Evolutionary conservation across 2,113 vertebrate genomes (phyloP).

Genomic region (Daphoenositta chrysoptera): DNA sequence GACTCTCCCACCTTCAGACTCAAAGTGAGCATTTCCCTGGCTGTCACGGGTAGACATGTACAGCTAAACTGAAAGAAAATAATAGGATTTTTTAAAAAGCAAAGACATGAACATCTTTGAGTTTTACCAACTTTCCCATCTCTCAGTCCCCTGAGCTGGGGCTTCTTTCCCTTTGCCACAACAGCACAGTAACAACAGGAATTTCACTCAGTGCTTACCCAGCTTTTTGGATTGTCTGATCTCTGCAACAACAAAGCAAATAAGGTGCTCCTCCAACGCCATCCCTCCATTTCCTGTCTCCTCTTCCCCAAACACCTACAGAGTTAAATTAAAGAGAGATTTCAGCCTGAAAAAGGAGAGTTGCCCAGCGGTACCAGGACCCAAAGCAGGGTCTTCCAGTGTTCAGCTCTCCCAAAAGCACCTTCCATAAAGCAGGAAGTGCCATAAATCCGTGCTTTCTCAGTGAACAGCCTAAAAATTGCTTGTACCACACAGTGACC

Average conservation of each 20-base stretch:
- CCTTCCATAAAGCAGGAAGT: neutral
- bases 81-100: neutral
- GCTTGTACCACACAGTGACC: too few relatives aligned
- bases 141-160: neutral
- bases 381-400: neutral
- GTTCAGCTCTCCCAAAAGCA: neutral
- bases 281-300: neutral
- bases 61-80: neutral
- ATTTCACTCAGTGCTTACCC: neutral
- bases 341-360: neutral
- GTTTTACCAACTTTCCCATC: neutral
- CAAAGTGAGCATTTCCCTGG: neutral
- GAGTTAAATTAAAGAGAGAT: neutral
- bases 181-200: fast-evolving
- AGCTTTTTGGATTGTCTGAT: neutral
- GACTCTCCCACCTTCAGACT: neutral
- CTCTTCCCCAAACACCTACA: neutral
- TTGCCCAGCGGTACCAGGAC: neutral
- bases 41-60: neutral
- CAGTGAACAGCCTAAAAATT: neutral
- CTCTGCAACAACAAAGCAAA: neutral
- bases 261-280: neutral
- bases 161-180: neutral
- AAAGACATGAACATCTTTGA: neutral
- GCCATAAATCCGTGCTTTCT: neutral